Percentiles rank a stretch among this genome's conserved stretches.
phyloP scores from a whole-genome alignment of 2,888 invertebrate genomes.

The Byasa hedistus region DNA sequence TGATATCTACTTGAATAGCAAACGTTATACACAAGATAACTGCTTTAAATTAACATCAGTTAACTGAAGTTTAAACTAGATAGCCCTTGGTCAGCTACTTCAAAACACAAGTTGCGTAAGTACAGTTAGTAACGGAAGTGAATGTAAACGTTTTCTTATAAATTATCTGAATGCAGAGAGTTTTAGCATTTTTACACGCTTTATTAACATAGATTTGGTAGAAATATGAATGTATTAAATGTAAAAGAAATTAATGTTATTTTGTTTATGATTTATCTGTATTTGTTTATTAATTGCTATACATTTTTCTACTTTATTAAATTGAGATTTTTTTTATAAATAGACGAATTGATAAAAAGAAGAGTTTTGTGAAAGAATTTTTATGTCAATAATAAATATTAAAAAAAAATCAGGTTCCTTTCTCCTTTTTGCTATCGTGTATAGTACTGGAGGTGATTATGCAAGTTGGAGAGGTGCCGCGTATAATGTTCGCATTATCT shows the following conservation, averaged over 20 bases:
- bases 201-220: no score
- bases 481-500: conserved; percentile 78
- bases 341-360: no score
- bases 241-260: no score
- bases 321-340: no score
- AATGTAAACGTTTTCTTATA: not conserved
- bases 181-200: no score
- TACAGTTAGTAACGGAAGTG: conserved; percentile 45
- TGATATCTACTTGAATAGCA: not conserved
- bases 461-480: conserved; percentile 65
- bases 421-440: conserved; percentile 66
- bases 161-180: no score
- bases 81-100: conserved; percentile 66
- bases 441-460: conserved; percentile 57
- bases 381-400: conserved; percentile 49
- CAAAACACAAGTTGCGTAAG: conserved; percentile 48
- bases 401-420: conserved; percentile 64
- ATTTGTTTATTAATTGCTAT: no score
- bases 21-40: conserved; percentile 18
- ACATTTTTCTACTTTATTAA: no score
- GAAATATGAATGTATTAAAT: no score
- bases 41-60: conserved; percentile 61
- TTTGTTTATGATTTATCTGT: no score
- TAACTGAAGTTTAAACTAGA: conserved; percentile 70
- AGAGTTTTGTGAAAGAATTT: conserved; percentile 13